A percentile compares a stretch with the other conserved stretches of the same genome.
Evolutionary conservation across 2,113 vertebrate species (phyloP).

Genomic region (Alethe diademata): DNA sequence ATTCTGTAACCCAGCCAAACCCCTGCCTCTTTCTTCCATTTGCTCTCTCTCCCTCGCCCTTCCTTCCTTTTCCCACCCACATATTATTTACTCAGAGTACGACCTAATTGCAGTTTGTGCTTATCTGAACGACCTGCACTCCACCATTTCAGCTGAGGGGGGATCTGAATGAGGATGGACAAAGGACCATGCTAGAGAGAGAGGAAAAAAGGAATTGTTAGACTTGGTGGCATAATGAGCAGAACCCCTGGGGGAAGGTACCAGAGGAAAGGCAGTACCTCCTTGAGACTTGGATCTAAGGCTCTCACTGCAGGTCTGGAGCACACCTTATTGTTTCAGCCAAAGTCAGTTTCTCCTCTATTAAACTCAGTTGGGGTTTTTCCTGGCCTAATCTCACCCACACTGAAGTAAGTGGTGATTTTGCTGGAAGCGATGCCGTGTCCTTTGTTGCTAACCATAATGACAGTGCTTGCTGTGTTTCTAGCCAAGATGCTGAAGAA

Average conservation of each 20-base stretch:
- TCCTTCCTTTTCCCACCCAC: constrained; percentile 45
- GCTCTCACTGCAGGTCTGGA: not conserved
- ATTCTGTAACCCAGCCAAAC: constrained; percentile 14
- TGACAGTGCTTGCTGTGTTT: not conserved
- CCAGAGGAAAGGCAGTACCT: not conserved
- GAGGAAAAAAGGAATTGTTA: not conserved
- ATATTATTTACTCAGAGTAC: constrained; percentile 24
- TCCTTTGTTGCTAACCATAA: constrained; percentile 28
- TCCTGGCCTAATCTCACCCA: constrained; percentile 19
- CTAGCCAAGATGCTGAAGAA: constrained; percentile 14
- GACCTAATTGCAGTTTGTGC: constrained; percentile 15
- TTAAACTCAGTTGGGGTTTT: not conserved
- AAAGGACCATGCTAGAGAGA: not conserved
- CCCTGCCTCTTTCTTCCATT: not conserved
- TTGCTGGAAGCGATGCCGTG: not conserved
- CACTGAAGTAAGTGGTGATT: constrained; percentile 6
- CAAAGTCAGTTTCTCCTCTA: not conserved
- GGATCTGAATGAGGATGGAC: not conserved
- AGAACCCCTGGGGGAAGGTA: not conserved
- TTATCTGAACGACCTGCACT: constrained; percentile 34
- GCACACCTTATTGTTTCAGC: not conserved
- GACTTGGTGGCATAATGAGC: not conserved
- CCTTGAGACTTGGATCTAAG: not conserved
- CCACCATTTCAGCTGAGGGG: not conserved
- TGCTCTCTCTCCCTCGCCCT: not conserved